Percentiles rank a stretch among this genome's conserved stretches.
phyloP scores from a whole-genome alignment of 1,140 invertebrate species.

The Diplogasteroides magnus region DNA sequence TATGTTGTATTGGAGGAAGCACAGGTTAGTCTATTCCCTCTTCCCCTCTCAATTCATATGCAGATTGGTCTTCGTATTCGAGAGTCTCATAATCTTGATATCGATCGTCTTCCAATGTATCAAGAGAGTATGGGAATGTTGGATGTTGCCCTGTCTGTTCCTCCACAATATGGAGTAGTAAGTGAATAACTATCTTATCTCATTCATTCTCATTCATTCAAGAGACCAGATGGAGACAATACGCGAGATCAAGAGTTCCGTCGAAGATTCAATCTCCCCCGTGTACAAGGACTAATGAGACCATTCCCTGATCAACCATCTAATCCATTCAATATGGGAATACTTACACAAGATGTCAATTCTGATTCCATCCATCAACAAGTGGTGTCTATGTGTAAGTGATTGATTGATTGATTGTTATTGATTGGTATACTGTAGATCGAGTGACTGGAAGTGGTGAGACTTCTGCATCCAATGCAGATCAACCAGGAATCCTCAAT shows the following conservation, averaged over 20 bases:
- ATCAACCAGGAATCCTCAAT: conserved; percentile 30
- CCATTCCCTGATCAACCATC: conserved; percentile 52
- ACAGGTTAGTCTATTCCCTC: conserved; percentile 21
- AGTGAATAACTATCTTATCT: conserved; percentile 29
- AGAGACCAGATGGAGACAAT: conserved; percentile 54
- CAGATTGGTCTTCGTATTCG: conserved; percentile 51
- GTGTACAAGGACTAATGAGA: conserved; percentile 47
- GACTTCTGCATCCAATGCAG: background rate
- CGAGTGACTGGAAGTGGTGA: background rate
- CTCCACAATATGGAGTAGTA: conserved; percentile 55
- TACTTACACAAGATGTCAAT: conserved; percentile 52
- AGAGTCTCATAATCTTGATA: conserved; percentile 51
- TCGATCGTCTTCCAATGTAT: conserved; percentile 52
- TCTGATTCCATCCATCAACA: conserved; percentile 49
- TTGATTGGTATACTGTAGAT: too few species aligned
- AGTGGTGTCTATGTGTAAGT: conserved; percentile 48
- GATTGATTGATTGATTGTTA: background rate
- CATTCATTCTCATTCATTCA: conserved; percentile 5
- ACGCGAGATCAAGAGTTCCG: conserved; percentile 48
- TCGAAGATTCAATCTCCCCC: conserved; percentile 42
- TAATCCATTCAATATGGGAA: conserved; percentile 31
- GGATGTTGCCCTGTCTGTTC: conserved; percentile 46
- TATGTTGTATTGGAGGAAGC: conserved; percentile 56
- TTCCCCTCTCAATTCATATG: too few species aligned
- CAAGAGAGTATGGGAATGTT: conserved; percentile 54